These are phyloP conservation scores for Pseudoatta argentina DNA, from an alignment of 1,140 invertebrate species.

Conservation along the genomic window DNA sequence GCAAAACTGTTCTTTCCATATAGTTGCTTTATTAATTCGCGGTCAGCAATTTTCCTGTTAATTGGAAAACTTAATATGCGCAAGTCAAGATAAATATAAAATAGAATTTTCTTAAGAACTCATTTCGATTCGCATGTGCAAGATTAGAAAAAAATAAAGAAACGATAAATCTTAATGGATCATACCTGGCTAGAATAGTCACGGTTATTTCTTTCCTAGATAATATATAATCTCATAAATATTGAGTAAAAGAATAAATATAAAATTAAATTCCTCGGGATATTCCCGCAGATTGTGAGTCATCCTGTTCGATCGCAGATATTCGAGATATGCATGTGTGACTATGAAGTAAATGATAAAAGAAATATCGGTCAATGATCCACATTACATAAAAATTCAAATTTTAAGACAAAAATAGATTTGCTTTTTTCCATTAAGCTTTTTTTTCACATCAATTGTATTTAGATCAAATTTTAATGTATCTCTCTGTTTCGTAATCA, in stretches of 20 bases:
- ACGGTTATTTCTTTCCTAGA: background rate
- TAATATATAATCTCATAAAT: constrained; percentile 35
- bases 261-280: constrained; percentile 40
- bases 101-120: constrained; percentile 2
- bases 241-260: constrained; percentile 46
- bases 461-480: background rate
- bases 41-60: constrained; percentile 18
- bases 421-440: background rate
- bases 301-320: constrained; percentile 55
- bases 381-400: background rate
- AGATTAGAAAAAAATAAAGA: background rate
- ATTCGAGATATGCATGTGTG: background rate
- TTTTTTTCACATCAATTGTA: background rate
- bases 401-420: background rate
- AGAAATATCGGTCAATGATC: constrained; percentile 68
- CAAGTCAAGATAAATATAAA: constrained; percentile 31
- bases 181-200: background rate
- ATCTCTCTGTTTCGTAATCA: background rate
- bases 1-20: no score
- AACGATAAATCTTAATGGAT: constrained; percentile 7
- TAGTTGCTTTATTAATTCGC: background rate
- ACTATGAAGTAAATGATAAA: constrained; percentile 44
- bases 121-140: background rate
- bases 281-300: constrained; percentile 71
- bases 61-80: constrained; percentile 58